phyloP scores from a whole-genome alignment of 2,888 invertebrate genomes.

The Colletes collaris region DNA sequence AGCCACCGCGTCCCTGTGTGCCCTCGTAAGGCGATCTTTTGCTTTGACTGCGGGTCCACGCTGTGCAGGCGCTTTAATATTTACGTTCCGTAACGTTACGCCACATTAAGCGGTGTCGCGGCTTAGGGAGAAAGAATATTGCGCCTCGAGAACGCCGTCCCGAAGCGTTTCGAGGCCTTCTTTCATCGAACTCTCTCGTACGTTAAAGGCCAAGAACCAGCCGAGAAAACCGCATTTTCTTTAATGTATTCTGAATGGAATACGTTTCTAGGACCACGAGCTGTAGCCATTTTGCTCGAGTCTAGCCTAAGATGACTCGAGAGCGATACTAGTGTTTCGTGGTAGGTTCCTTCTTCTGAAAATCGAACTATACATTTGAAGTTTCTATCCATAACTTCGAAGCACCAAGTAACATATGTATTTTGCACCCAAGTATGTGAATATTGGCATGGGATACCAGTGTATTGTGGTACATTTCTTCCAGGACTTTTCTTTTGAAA shows the following conservation, averaged over 20 bases:
- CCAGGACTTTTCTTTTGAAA: too few species aligned
- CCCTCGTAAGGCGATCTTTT: conserved; percentile 60
- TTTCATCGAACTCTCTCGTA: conserved; percentile 24
- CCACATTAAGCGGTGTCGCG: conserved; percentile 61
- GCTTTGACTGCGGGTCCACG: conserved; percentile 51
- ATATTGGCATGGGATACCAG: too few species aligned
- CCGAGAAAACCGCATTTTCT: background rate
- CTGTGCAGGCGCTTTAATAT: conserved; percentile 62
- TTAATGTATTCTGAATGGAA: background rate
- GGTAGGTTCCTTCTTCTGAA: too few species aligned
- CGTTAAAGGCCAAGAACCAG: background rate
- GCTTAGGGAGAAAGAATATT: conserved; percentile 42
- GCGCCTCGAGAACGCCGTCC: conserved; percentile 22
- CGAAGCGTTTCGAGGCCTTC: conserved; percentile 3
- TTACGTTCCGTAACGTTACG: conserved; percentile 67
- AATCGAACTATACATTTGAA: too few species aligned
- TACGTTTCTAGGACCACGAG: background rate
- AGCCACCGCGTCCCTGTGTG: background rate
- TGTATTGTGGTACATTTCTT: too few species aligned
- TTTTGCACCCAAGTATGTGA: too few species aligned
- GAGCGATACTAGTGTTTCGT: too few species aligned
- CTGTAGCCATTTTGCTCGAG: too few species aligned
- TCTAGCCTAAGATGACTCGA: too few species aligned
- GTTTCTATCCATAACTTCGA: too few species aligned
- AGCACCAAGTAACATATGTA: too few species aligned